Evolutionary conservation across 1,140 invertebrate genomes (phyloP), one percentile per base, ranked within the genome.

Genomic region (Calosoma granatense): DNA sequence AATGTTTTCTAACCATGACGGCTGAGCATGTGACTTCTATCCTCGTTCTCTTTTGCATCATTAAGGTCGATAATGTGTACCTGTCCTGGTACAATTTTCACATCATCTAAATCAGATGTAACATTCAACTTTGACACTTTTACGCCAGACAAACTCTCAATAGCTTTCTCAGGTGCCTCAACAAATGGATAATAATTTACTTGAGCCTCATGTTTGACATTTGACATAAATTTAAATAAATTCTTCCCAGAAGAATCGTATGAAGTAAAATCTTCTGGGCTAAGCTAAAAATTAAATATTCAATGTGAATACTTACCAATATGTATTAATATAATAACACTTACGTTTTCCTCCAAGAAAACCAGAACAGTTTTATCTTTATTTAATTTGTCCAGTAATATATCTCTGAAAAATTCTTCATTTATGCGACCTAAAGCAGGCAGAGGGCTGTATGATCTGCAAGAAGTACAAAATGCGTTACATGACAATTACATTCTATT

Each of bases 1-100:
- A 36, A n/a, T 56, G 4, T 30, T 30, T 12, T 53, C 61, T 63
- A 65, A 77, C 76, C 75, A 66, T 78, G 76, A 55, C 72, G 63
- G 63, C 71, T 67, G 30, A 77, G 62, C 65, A 71, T 68, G 53
- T 68, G 61, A 43, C 56, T 61, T 55, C 69, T 56, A 23, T 60
- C 62, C 53, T 70, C 71, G 56, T 68, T 65, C 52, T 76, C 67
- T 22, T 64, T 60, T 43, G 67, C 68, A 59, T 70, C 71, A 65
- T 76, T 67, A 20, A 78, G 67, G 60, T 67, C 65, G 15, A 78
- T 64, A 56, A 77, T 67, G 3, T 64, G 22, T 1, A 65, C 63
- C 1, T 60, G 61, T 30, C 67, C 67, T 3, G 56, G 41, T 59
- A 59, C 63, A 54, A 61, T 64, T 65, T 61, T 68, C 61, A 52